Conservation (phyloP, 2,797 vertebrate genomes). For the Xiphorhynchus erythropygius region DNA sequence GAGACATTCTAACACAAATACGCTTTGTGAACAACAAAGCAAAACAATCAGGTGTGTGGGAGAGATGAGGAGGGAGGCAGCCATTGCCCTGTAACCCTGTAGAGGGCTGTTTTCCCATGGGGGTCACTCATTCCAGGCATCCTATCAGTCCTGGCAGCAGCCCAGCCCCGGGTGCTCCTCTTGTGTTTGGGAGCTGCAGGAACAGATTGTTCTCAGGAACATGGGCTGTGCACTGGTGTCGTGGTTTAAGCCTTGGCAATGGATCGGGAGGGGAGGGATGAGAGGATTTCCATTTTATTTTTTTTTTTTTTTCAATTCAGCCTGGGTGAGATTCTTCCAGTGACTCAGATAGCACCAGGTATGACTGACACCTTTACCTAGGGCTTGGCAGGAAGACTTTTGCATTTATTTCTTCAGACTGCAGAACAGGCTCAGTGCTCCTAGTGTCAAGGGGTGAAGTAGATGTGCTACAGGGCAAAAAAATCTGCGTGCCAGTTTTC, state of each 20-base stretch:
- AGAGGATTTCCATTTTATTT: not conserved
- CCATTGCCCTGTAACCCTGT: not conserved
- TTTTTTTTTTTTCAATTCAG: not conserved
- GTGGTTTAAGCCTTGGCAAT: not conserved
- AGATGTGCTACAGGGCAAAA: not conserved
- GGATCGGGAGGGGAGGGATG: not conserved
- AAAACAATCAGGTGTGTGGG: conserved; percentile 22
- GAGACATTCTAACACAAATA: not conserved
- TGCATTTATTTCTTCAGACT: not conserved
- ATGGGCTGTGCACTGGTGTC: not conserved
- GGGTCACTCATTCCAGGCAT: not conserved
- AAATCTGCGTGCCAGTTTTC: not conserved
- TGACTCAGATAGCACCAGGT: not conserved
- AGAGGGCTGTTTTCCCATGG: not conserved
- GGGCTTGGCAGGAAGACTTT: not conserved
- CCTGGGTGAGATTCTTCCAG: not conserved
- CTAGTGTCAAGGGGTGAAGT: not conserved
- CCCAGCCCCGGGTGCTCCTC: conserved; percentile 8
- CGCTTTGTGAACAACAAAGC: not conserved
- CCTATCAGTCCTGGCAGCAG: conserved; percentile 34
- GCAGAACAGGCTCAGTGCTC: not conserved
- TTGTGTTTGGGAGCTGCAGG: conserved; percentile 1
- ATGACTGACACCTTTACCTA: not conserved
- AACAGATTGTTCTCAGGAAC: conserved; percentile 28
- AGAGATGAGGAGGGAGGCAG: not conserved